Base-by-base conservation (phyloP, 2,113 vertebrate genomes). In the Plotosus lineatus region DNA sequence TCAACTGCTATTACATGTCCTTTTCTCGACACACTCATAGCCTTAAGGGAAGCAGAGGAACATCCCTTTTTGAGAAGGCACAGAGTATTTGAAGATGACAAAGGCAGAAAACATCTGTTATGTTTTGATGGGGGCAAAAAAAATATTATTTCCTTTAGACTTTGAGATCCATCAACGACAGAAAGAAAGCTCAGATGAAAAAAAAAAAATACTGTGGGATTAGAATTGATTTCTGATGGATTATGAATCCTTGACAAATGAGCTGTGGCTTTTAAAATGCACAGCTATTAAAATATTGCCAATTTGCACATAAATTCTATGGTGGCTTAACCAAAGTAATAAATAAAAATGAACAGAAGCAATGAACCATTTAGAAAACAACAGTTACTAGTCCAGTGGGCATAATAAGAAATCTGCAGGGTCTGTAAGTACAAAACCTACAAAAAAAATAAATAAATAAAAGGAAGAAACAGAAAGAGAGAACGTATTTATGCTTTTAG, bases 11-110 rank as follows among this genome's bases (percentile, higher is more conserved):
- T 48, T 73, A 61, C 56, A 28, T 15, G 33, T 51, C 58, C 79
- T 51, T 38, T 2, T 19, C 23, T 74, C 46, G 40, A 38, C 79
- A 74, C 79, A 51, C 31, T 60, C 40, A 61, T 74, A 55, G 69
- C 38, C 71, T 81, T 55, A 81, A 81, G 72, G 33, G 48, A 38
- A 51, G 78, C 33, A 5, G 46, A 48, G 68, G 68, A 73, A 73
- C 78, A 61, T 72, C 17, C 40, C 23, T 73, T 40, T 73, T 61
- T 36, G 55, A 72, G 56, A 36, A 56, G 72, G 50, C 38, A 44
- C 58, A 17, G 51, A 42, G 61, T 75, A 28, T 9, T 55, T 42
- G 50, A 56, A 81, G 50, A 55, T 56, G 73, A 46, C 38, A 38
- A 11, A 1, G 31, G 14, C 10, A 42, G 72, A 53, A 76, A 58